phyloP scores from a whole-genome alignment of 2,113 vertebrate species.

The Haemorhous mexicanus region DNA sequence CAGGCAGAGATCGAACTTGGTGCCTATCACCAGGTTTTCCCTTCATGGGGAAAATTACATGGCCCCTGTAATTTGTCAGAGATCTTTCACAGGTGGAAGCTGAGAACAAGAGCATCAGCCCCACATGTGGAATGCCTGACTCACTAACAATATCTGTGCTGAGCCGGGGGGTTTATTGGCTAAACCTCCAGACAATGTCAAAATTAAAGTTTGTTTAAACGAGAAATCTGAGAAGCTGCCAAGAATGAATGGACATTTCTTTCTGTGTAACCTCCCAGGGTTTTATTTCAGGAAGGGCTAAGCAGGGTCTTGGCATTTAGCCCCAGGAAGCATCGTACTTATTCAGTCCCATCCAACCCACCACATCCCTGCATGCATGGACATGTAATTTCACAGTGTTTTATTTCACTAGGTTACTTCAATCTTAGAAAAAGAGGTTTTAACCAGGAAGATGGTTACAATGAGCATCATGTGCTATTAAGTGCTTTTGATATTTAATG shows the following conservation, averaged over 20 bases:
- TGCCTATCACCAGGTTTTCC: neutral
- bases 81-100: neutral
- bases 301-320: neutral
- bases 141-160: neutral
- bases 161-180: neutral
- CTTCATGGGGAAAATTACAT: neutral
- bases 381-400: neutral
- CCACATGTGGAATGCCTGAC: rapidly evolving
- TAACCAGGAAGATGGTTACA: neutral
- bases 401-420: neutral
- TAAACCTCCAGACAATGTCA: neutral
- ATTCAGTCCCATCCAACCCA: neutral
- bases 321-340: neutral
- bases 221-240: neutral
- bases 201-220: neutral
- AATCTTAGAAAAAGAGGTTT: neutral
- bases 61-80: neutral
- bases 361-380: neutral
- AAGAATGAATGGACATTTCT: neutral
- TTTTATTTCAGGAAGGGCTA: constrained; percentile 19
- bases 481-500: neutral
- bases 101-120: neutral
- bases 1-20: neutral
- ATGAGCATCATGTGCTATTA: constrained; percentile 2
- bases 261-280: neutral